A percentile compares a stretch with the other conserved stretches of the same genome.
Conservation (phyloP, 1,140 invertebrate genomes). For the Diachasma alloeum region DNA sequence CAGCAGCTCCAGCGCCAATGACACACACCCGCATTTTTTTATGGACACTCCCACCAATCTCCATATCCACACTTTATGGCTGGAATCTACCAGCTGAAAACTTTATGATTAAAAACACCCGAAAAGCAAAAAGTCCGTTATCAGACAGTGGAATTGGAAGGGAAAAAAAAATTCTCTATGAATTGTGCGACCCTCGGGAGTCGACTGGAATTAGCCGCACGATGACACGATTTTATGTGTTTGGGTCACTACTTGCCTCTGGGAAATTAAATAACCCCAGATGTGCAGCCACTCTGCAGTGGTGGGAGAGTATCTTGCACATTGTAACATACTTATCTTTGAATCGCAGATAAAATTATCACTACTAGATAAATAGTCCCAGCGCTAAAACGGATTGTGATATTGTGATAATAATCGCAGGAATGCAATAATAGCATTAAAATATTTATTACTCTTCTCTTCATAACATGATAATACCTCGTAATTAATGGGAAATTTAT, state of each 20-base stretch:
- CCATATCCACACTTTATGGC: background rate
- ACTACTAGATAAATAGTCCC: no score
- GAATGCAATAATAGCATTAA: conserved; percentile 35
- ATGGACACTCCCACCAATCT: conserved; percentile 23
- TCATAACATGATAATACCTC: conserved; percentile 40
- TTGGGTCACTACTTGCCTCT: background rate
- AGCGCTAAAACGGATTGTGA: no score
- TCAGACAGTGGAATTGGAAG: background rate
- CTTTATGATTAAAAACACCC: background rate
- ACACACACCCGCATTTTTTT: conserved; percentile 66
- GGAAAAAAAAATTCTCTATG: background rate
- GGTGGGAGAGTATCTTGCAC: background rate
- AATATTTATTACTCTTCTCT: conserved; percentile 48
- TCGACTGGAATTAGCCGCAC: background rate
- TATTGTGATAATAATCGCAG: background rate
- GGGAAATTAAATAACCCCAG: background rate
- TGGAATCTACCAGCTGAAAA: background rate
- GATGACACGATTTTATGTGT: background rate
- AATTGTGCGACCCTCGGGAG: background rate
- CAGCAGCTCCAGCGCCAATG: conserved; percentile 82
- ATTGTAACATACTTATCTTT: background rate
- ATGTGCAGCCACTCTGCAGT: background rate
- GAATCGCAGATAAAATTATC: background rate
- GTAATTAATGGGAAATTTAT: conserved; percentile 36
- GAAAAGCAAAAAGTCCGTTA: background rate